phyloP scores from a whole-genome alignment of 2,113 vertebrate species.

The Sula dactylatra region DNA sequence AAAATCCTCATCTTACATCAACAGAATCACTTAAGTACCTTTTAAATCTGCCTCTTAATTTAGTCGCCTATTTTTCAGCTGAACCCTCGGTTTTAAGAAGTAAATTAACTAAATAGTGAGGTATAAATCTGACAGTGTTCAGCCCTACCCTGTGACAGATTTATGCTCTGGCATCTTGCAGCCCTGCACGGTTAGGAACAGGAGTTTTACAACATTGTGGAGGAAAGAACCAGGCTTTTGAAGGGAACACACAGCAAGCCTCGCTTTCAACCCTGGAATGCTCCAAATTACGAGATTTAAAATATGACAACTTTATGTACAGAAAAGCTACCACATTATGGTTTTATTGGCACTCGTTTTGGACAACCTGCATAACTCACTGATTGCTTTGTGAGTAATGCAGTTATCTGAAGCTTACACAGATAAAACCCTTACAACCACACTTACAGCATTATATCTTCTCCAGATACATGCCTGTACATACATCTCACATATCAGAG shows the following conservation, averaged over 20 bases:
- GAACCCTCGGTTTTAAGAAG: constrained; percentile 53
- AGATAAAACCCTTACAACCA: constrained; percentile 9
- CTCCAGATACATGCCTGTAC: neutral
- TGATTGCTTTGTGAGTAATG: constrained; percentile 43
- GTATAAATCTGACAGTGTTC: constrained; percentile 54
- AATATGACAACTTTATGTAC: constrained; percentile 68
- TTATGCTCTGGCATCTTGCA: constrained; percentile 60
- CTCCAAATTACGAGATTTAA: constrained; percentile 59
- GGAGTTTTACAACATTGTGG: constrained; percentile 62
- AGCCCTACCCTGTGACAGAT: constrained; percentile 31
- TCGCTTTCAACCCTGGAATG: constrained; percentile 34
- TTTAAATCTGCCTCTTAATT: constrained; percentile 58
- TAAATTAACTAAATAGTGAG: constrained; percentile 60
- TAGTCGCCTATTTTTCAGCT: constrained; percentile 26
- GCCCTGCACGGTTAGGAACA: constrained; percentile 2
- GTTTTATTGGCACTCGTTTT: constrained; percentile 67
- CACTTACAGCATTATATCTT: neutral
- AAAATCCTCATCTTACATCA: constrained; percentile 37
- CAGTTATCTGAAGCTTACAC: neutral
- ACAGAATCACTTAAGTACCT: constrained; percentile 25
- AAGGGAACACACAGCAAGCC: constrained; percentile 44
- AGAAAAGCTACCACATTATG: constrained; percentile 68
- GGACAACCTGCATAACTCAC: constrained; percentile 63
- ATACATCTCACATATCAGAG: neutral
- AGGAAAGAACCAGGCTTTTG: constrained; percentile 44